Conservation (phyloP, 2,797 vertebrate genomes). For the Tenualosa ilisha region DNA sequence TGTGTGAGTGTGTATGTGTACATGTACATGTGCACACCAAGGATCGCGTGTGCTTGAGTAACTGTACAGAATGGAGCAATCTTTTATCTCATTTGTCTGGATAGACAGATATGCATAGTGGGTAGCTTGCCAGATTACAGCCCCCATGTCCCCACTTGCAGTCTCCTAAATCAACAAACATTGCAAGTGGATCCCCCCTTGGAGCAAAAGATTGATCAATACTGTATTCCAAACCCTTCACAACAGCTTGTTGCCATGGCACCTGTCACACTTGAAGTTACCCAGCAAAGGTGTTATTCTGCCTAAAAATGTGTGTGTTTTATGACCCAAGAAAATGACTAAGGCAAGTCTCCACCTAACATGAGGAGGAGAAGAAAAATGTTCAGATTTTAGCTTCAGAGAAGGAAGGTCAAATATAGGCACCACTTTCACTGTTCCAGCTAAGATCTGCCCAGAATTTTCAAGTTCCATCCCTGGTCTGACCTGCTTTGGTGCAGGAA, state of each 20-base stretch:
- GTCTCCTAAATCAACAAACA: not conserved
- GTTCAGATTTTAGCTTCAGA: not conserved
- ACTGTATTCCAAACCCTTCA: not conserved
- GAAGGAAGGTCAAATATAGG: not conserved
- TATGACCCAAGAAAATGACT: not conserved
- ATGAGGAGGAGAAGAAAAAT: not conserved
- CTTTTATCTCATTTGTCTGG: not conserved
- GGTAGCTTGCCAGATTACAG: not conserved
- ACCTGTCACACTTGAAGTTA: not conserved
- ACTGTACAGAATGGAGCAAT: not conserved
- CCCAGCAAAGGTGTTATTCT: not conserved
- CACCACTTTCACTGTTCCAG: not conserved
- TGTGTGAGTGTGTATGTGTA: not conserved
- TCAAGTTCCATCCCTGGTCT: constrained; percentile 38
- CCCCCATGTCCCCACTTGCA: not conserved
- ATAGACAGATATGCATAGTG: not conserved
- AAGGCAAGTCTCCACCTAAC: not conserved
- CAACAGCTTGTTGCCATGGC: not conserved
- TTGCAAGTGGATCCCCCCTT: not conserved
- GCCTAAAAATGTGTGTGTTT: not conserved
- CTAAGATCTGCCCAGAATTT: not conserved
- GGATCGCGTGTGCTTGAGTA: not conserved
- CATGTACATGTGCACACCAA: not conserved
- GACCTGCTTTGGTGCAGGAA: constrained; percentile 64
- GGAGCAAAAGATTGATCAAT: not conserved